Conservation (phyloP, 2,113 vertebrate species). For the Rhinopomastus cyanomelas region DNA sequence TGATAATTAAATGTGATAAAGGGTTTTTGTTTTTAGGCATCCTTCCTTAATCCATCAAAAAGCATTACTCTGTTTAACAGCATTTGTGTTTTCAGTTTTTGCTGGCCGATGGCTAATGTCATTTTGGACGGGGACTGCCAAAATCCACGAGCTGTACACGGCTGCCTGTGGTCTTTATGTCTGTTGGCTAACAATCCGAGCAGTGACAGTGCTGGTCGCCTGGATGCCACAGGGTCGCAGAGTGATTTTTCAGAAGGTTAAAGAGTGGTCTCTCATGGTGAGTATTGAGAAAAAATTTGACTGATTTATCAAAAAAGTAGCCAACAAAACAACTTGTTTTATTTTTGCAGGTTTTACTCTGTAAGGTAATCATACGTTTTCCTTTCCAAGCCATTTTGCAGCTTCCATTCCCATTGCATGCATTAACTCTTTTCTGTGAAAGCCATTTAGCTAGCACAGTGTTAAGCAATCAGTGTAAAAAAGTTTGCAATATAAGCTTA, state of each 20-base stretch:
- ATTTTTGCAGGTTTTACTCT: neutral
- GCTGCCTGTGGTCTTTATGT: conserved; percentile 97
- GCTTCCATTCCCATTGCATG: neutral
- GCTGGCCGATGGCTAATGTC: conserved; percentile 98
- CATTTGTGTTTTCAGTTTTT: conserved; percentile 84
- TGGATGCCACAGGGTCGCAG: conserved; percentile 98
- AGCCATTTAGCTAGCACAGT: neutral
- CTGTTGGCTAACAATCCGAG: conserved; percentile 95
- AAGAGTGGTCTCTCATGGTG: conserved; percentile 98
- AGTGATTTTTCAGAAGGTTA: conserved; percentile 95
- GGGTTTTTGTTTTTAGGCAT: neutral
- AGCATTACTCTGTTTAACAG: conserved; percentile 14
- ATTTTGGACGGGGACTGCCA: conserved; percentile 96
- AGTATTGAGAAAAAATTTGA: conserved; percentile 26
- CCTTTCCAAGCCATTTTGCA: neutral
- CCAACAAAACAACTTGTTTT: neutral
- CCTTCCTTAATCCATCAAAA: neutral
- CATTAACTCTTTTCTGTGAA: neutral
- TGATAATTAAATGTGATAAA: neutral
- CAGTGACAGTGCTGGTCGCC: conserved; percentile 89
- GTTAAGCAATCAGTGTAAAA: neutral
- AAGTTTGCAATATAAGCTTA: neutral
- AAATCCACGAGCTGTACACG: conserved; percentile 98
- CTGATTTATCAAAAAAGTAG: neutral
- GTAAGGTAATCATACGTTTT: neutral